These are phyloP conservation scores for Lophura nycthemera DNA, from an alignment of 2,113 vertebrate genomes.

Conservation along the genomic window DNA sequence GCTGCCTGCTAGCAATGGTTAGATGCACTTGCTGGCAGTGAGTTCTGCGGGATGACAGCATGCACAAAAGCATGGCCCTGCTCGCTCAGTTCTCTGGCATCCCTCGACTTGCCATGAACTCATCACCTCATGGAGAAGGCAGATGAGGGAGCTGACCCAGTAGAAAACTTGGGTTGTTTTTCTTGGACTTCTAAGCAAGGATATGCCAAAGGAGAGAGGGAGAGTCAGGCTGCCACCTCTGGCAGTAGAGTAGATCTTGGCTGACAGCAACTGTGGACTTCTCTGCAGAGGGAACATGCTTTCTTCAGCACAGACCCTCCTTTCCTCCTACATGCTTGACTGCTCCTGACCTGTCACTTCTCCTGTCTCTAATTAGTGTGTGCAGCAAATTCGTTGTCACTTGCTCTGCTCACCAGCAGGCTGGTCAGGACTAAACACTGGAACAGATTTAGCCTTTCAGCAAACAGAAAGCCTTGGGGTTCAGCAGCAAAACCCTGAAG, in stretches of 20 bases:
- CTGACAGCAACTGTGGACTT: neutral
- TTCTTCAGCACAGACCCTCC: neutral
- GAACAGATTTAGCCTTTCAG: neutral
- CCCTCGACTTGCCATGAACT: neutral
- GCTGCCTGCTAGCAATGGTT: neutral
- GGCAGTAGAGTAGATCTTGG: neutral
- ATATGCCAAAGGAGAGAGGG: neutral
- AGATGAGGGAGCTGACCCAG: neutral
- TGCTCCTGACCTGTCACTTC: neutral
- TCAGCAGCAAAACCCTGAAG: neutral
- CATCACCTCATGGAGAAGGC: neutral
- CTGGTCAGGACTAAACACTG: neutral
- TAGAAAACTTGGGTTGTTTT: neutral
- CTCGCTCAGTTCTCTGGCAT: accelerated
- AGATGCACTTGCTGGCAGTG: neutral
- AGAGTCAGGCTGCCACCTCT: neutral
- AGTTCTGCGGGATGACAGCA: neutral
- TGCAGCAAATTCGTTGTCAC: accelerated
- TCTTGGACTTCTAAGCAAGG: neutral
- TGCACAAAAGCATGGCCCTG: neutral
- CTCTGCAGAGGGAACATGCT: neutral
- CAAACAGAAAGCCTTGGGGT: neutral
- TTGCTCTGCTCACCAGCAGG: neutral
- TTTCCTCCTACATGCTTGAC: neutral
- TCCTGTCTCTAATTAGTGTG: neutral